Percentiles rank a stretch among this genome's conserved stretches.
These are phyloP conservation scores for Polypedilum pembai DNA, from an alignment of 1,140 invertebrate species.

Conservation along the genomic window DNA sequence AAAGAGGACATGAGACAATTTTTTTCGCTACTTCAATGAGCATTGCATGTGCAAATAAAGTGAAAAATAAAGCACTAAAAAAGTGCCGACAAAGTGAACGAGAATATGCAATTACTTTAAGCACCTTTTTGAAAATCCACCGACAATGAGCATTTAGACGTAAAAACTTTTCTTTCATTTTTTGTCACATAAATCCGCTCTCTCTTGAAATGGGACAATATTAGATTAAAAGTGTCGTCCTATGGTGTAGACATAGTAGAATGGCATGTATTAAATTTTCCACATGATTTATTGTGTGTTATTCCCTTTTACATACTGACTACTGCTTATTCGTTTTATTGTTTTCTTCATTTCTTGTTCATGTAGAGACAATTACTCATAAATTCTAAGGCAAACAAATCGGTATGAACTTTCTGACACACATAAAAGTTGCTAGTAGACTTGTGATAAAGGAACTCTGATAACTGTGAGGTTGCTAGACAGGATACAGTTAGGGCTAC, in stretches of 20 bases:
- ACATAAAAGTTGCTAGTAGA: too few species aligned
- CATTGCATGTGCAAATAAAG: neutral
- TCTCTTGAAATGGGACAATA: neutral
- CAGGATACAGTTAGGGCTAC: too few species aligned
- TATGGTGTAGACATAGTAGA: neutral
- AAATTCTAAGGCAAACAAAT: too few species aligned
- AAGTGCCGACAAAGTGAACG: slow-evolving; percentile 5
- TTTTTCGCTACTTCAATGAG: neutral
- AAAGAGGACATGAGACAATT: too few species aligned
- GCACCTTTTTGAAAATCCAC: neutral
- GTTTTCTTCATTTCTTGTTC: too few species aligned
- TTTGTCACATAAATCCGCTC: neutral
- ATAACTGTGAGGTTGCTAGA: too few species aligned
- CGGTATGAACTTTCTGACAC: too few species aligned
- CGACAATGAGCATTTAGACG: neutral
- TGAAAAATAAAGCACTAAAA: neutral
- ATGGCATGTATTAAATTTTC: neutral
- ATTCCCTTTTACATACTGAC: too few species aligned
- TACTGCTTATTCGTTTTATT: too few species aligned
- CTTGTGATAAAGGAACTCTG: too few species aligned
- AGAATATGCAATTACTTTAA: slow-evolving; percentile 26
- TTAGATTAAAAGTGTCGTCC: slow-evolving; percentile 25
- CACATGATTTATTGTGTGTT: neutral
- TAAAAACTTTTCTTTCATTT: neutral
- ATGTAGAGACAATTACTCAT: too few species aligned